Base-by-base conservation (phyloP, 2,797 vertebrate species). In the Channallabes apus region DNA sequence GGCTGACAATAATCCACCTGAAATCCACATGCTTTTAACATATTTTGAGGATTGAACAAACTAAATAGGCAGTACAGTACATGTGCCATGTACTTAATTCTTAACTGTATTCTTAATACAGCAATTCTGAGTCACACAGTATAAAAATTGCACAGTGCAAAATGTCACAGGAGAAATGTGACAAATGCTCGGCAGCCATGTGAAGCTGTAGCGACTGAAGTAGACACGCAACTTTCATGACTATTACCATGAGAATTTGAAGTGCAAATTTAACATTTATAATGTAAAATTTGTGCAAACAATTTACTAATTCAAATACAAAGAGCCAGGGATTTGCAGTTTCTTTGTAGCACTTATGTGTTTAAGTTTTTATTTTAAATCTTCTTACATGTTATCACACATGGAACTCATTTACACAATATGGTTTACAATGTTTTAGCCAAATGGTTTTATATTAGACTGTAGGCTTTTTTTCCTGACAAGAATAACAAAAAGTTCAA, bases 11-110 rank as follows among this genome's bases (percentile, higher is more conserved):
- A 18, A 71, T 71, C 35, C 56, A 77, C 29, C 75, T 27, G 61
- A 80, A 87, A 76, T 75, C 38, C 27, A 5, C 68, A 79, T 46
- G 61, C 20, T 51, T 41, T 65, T 65, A 46, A 5, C 59, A 6
- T 58, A 56, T 77, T 27, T 77, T 32, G 17, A 18, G 1, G 32
- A 62, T 38, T 0, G 58, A 62, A 78, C 29, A 27, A 59, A 7
- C 15, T 35, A 6, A 77, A 35, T 27, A 58, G 59, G 27, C 22
- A 64, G 20, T 9, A 15, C 22, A 64, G 20, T 9, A 15, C 0
- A 17, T 76, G 75, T 22, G 29, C 20, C 59, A 61, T 7, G 11
- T 32, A 41, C 1, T 46, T 2, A 3, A 65, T 27, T 24, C 46
- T 78, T 79, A 32, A 76, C 32, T 38, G 6, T 24, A 38, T 24